Conservation (phyloP, 1,140 invertebrate species). For the Coptotermes formosanus region DNA sequence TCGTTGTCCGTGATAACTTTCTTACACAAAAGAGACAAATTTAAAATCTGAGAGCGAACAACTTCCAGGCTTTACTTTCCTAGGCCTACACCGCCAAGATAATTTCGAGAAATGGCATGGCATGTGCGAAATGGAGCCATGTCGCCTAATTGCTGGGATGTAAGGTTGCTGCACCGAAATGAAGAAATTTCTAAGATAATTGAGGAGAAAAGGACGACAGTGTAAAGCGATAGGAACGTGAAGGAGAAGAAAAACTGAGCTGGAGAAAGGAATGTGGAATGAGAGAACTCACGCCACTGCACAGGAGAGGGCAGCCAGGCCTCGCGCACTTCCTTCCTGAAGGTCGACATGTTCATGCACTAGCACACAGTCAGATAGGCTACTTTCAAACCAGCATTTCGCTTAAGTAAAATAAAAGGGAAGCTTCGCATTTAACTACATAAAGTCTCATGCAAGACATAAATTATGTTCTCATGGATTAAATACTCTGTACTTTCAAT, state of each 20-base stretch:
- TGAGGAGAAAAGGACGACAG: neutral
- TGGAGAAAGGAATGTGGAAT: neutral
- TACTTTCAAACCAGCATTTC: too few species aligned
- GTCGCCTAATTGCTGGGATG: neutral
- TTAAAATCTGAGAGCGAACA: too few species aligned
- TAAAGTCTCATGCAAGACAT: too few species aligned
- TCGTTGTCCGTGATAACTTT: too few species aligned
- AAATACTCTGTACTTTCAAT: too few species aligned
- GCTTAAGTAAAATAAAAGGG: too few species aligned
- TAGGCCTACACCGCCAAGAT: neutral
- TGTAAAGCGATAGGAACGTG: neutral
- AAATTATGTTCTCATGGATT: too few species aligned
- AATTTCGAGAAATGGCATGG: neutral
- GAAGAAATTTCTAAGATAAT: slow-evolving; percentile 16
- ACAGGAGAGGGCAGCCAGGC: neutral
- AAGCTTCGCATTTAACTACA: too few species aligned
- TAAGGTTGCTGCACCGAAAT: neutral
- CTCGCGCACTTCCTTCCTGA: too few species aligned
- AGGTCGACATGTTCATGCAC: too few species aligned
- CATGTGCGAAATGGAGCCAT: neutral
- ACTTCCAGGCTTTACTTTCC: neutral
- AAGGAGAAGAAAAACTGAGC: neutral
- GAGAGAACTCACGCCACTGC: neutral
- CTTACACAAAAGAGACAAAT: too few species aligned
- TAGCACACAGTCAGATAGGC: too few species aligned